Percentiles rank a stretch among this genome's conserved stretches.
These are phyloP conservation scores for Pyrocephalus nanus DNA, from an alignment of 2,797 vertebrate species.

Conservation along the genomic window DNA sequence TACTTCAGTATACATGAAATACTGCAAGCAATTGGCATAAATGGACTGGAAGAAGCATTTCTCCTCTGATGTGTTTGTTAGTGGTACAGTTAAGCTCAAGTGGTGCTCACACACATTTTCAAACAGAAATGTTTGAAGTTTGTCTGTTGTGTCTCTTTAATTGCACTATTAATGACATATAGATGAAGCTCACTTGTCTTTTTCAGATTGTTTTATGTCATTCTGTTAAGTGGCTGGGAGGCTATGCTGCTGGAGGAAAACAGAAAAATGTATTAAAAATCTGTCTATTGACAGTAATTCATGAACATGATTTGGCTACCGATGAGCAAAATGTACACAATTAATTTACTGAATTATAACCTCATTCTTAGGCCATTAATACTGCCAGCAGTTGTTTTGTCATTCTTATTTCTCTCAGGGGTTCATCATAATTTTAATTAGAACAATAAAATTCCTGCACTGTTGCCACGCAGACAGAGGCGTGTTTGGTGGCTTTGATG, in stretches of 20 bases:
- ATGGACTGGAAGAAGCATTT: not conserved
- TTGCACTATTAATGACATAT: not conserved
- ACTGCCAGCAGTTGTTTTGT: not conserved
- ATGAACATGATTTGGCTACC: not conserved
- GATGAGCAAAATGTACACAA: not conserved
- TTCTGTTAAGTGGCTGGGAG: not conserved
- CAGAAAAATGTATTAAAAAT: not conserved
- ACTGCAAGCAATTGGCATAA: not conserved
- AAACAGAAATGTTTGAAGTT: not conserved
- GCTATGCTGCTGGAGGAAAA: not conserved
- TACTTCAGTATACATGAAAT: not conserved
- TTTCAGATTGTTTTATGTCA: not conserved
- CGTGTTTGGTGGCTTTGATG: constrained; percentile 26
- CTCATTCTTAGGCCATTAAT: not conserved
- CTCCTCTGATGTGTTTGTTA: not conserved
- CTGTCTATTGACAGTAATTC: not conserved
- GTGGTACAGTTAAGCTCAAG: not conserved
- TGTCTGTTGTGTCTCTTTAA: not conserved
- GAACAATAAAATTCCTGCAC: not conserved
- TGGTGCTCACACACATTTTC: not conserved
- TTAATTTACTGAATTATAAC: constrained; percentile 15
- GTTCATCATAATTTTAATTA: constrained; percentile 1
- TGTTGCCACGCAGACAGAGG: not conserved
- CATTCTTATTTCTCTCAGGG: not conserved
- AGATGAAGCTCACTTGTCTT: not conserved